These are phyloP conservation scores for Paralvinella palmiformis DNA, from an alignment of 1,140 invertebrate species.

Conservation along the genomic window DNA sequence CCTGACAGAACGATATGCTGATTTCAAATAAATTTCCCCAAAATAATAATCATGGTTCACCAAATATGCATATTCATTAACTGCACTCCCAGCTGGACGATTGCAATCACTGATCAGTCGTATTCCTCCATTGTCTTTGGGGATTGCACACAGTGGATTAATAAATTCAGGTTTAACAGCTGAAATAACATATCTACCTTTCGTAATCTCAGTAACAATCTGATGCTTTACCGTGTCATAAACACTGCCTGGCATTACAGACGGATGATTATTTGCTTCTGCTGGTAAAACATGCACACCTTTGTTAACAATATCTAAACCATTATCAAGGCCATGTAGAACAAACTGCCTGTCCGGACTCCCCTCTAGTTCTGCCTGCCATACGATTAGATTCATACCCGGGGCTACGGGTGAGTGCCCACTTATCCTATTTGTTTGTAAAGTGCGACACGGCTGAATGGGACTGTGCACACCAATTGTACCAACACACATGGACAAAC, in stretches of 20 bases:
- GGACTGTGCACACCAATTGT: too few relatives aligned
- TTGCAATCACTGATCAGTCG: conserved; percentile 1
- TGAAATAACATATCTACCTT: too few relatives aligned
- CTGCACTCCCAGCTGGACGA: neutral
- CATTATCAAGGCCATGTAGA: neutral
- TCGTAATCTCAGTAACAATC: too few relatives aligned
- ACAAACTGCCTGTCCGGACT: neutral
- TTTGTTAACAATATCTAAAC: neutral
- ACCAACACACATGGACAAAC: neutral
- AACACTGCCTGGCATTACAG: too few relatives aligned
- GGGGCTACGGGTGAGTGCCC: neutral
- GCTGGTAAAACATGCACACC: neutral
- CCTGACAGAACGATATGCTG: conserved; percentile 16
- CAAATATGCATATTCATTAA: neutral
- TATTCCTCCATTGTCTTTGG: neutral
- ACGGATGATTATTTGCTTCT: neutral
- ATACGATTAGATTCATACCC: neutral
- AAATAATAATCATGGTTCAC: conserved; percentile 1
- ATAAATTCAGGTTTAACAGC: too few relatives aligned
- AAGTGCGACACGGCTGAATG: too few relatives aligned
- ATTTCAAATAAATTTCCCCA: conserved; percentile 15
- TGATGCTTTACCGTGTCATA: too few relatives aligned
- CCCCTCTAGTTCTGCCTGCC: neutral
- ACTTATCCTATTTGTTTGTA: neutral
- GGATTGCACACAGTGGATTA: too few relatives aligned